Conservation (phyloP, 2,113 vertebrate species). For the Phodopus roborovskii region DNA sequence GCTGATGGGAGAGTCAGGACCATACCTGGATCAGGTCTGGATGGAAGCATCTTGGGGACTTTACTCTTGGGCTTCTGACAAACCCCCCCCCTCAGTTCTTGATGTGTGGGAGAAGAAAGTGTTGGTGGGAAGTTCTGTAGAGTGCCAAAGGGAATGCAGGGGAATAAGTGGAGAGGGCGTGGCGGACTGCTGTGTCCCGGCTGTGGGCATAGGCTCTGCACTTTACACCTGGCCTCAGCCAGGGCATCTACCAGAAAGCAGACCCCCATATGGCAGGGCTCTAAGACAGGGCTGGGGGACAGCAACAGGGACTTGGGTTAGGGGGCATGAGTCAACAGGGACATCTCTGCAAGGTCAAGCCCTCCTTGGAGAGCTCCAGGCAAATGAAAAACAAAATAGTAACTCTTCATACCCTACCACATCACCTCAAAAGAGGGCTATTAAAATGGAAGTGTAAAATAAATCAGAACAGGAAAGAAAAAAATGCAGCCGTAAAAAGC, state of each 20-base stretch:
- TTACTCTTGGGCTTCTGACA: background rate
- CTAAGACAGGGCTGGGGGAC: background rate
- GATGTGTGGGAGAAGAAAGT: background rate
- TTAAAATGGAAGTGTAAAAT: slow-evolving; percentile 37
- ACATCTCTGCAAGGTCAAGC: background rate
- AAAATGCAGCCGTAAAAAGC: slow-evolving; percentile 6
- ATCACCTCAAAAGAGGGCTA: background rate
- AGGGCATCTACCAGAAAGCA: background rate
- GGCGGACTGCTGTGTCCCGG: background rate
- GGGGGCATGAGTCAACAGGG: background rate
- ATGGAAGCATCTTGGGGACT: background rate
- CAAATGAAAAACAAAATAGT: background rate
- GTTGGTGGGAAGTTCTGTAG: fast-evolving
- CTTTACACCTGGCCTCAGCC: background rate
- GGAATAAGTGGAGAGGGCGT: fast-evolving
- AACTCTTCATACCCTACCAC: background rate
- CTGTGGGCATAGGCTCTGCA: background rate
- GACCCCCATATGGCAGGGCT: background rate
- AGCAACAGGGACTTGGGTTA: background rate
- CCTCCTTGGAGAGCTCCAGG: background rate
- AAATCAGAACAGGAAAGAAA: slow-evolving; percentile 35
- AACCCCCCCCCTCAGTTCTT: background rate
- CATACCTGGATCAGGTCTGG: fast-evolving
- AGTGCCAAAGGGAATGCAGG: background rate
- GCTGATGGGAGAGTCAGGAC: background rate